phyloP scores from a whole-genome alignment of 2,113 vertebrate species.

The Oenanthe oenanthe region DNA sequence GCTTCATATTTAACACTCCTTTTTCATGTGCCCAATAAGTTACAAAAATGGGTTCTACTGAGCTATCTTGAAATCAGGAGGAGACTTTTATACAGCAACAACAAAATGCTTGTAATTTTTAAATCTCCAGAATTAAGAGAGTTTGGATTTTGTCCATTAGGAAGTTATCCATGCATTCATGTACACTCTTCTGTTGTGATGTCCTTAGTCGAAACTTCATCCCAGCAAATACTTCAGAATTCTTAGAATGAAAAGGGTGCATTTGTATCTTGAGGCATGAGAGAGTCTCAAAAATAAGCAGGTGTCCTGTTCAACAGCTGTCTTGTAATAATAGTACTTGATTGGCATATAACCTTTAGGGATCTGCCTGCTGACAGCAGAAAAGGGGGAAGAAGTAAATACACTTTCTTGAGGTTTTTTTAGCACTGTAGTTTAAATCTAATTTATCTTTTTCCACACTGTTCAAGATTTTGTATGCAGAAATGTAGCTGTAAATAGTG shows the following conservation, averaged over 20 bases:
- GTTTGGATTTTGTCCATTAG: not conserved
- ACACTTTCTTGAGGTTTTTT: not conserved
- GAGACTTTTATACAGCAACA: not conserved
- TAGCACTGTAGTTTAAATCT: not conserved
- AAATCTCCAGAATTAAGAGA: not conserved
- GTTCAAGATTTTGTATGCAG: not conserved
- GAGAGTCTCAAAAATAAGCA: not conserved
- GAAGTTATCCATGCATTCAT: not conserved
- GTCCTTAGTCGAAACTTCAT: not conserved
- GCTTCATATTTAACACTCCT: not conserved
- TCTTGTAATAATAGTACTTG: not conserved
- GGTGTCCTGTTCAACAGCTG: not conserved
- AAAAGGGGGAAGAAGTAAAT: not conserved
- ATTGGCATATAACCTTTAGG: not conserved
- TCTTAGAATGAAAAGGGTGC: not conserved
- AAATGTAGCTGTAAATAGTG: not conserved
- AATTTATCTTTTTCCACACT: not conserved
- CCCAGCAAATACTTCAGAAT: not conserved
- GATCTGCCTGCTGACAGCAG: not conserved
- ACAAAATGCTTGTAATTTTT: not conserved
- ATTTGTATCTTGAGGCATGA: not conserved
- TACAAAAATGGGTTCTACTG: not conserved
- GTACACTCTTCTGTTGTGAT: fast-evolving
- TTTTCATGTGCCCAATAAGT: not conserved
- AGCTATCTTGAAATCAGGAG: not conserved